Evolutionary conservation across 2,888 invertebrate genomes (phyloP), one percentile per base, ranked within the genome.

Genomic region (Teinopalpus imperialis): DNA sequence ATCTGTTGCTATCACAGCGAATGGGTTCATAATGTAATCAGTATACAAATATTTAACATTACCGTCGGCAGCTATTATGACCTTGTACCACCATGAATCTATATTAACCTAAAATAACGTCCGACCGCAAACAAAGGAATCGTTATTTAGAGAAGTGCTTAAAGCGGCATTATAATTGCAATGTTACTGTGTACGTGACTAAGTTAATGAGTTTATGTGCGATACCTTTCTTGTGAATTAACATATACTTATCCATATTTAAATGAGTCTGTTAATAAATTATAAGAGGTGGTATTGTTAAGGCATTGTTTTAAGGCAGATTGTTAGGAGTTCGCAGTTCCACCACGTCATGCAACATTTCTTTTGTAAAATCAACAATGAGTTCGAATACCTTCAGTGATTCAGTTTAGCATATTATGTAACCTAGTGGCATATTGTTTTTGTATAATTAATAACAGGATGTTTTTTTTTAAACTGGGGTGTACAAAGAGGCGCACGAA

Each of bases 11-110:
- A 81, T 78, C 81, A 70, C 69, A 68, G 67, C 68, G 71, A 85
- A 86, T 85, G 81, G 81, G 85, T 85, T 78, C 78, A 81, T 74
- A 85, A 76, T 79, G 81, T 86, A 87, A 87, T 88, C 86, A 73
- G 72, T 63, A 59, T 60, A 69, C 76, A 86, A 86, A 88, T 86
- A 86, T 87, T 87, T 67, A 74, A 51, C 69, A 72, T 69, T 69
- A 74, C 74, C 78, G 77, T 77, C 75, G 74, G 70, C 64, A 69
- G 78, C n/a, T n/a, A n/a, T 78, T 74, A 47, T 72, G 81, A 71
- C 83, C 85, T 85, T 81, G 83, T 59, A 49, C 56, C 49, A 56
- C 63, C 59, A 59, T 54, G 64, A 61, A 70, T 65, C 71, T 69
- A 69, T 75, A 78, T 72, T 74, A 73, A 64, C 64, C 63, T 66